Conservation (phyloP, 2,797 vertebrate genomes). For the Gymnopithys bicolor region DNA sequence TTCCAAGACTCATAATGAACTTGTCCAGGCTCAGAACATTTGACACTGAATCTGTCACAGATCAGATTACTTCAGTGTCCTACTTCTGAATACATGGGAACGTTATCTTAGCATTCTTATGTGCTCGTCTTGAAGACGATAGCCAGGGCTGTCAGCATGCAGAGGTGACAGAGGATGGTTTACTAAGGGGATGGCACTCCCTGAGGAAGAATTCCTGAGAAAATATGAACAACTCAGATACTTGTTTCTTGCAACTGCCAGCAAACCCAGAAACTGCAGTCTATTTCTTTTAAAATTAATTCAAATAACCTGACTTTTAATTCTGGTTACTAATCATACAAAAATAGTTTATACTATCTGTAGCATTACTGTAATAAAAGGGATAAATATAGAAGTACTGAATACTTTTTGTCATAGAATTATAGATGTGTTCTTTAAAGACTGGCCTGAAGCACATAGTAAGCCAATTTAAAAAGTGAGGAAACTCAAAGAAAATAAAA, state of each 20-base stretch:
- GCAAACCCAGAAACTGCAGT: background rate
- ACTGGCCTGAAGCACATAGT: background rate
- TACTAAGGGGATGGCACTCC: conserved; percentile 8
- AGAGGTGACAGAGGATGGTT: background rate
- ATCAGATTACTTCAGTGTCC: conserved; percentile 52
- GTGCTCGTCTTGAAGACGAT: conserved; percentile 41
- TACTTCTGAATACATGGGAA: conserved; percentile 49
- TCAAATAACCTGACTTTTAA: conserved; percentile 35
- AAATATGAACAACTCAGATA: background rate
- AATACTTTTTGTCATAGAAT: background rate
- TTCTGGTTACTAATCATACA: background rate
- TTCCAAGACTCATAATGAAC: conserved; percentile 23
- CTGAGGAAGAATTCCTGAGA: conserved; percentile 34
- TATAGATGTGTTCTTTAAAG: background rate
- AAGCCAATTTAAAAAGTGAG: background rate
- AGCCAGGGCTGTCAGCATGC: conserved; percentile 38
- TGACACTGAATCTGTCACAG: conserved; percentile 43
- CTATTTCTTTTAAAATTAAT: background rate
- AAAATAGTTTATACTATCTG: background rate
- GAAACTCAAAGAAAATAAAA: background rate
- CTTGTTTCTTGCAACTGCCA: background rate
- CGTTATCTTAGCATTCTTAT: conserved; percentile 57
- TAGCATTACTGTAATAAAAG: background rate
- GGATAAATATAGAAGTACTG: background rate
- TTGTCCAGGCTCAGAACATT: conserved; percentile 57